Percentiles rank a stretch among this genome's conserved stretches.
phyloP scores from a whole-genome alignment of 2,797 vertebrate genomes.

The Anguilla obscura region DNA sequence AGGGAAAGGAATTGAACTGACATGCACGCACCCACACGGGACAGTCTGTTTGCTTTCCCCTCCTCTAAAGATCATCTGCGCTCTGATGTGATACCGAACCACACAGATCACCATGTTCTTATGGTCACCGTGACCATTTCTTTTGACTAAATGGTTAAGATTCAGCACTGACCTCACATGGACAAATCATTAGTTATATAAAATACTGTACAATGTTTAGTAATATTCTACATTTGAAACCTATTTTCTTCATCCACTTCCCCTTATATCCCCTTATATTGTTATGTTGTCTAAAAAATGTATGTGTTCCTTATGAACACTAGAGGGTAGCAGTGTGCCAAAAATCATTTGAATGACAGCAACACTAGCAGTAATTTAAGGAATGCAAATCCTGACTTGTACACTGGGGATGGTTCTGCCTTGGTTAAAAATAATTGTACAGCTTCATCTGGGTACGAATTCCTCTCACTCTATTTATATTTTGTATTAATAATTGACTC shows the following conservation, averaged over 20 bases:
- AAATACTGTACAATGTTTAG: neutral
- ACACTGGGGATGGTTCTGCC: neutral
- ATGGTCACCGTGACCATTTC: neutral
- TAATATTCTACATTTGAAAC: neutral
- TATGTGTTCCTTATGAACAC: neutral
- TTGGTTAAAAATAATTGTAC: neutral
- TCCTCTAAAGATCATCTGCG: neutral
- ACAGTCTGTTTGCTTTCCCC: neutral
- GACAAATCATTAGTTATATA: neutral
- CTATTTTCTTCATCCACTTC: neutral
- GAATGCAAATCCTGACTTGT: neutral
- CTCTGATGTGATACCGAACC: neutral
- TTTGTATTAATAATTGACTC: neutral
- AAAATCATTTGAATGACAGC: neutral
- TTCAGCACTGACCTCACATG: neutral
- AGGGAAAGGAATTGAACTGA: neutral
- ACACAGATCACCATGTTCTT: neutral
- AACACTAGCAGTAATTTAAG: neutral
- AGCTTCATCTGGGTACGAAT: neutral
- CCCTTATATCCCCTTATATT: neutral
- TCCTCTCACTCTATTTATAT: neutral
- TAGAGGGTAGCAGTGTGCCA: slow-evolving; percentile 2
- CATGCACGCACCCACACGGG: neutral
- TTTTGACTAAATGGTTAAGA: neutral
- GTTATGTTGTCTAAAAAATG: neutral